These are phyloP conservation scores for Chionomys nivalis DNA, from an alignment of 2,113 vertebrate genomes.

Conservation along the genomic window DNA sequence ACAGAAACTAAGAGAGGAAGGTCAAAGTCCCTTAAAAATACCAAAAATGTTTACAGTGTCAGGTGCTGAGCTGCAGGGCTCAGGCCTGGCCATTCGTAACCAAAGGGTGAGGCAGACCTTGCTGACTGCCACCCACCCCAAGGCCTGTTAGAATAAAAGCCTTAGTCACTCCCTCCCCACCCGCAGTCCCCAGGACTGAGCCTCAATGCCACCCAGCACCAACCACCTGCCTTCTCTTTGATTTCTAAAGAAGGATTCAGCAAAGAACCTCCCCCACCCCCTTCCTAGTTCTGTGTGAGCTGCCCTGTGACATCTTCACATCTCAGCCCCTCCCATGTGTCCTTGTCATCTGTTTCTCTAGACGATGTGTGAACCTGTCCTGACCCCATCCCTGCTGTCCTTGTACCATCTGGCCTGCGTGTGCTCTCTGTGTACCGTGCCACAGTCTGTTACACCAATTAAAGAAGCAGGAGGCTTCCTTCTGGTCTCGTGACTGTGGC, in stretches of 20 bases:
- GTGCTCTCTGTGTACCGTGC: conserved; percentile 90
- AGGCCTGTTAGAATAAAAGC: conserved; percentile 82
- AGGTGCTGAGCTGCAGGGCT: conserved; percentile 68
- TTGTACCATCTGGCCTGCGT: conserved; percentile 85
- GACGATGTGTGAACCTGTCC: conserved; percentile 80
- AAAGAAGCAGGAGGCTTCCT: conserved; percentile 90
- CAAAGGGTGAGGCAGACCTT: conserved; percentile 83
- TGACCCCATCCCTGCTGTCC: conserved; percentile 82
- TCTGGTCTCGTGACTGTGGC: conserved; percentile 81
- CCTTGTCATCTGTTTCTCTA: conserved; percentile 59
- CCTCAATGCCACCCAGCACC: conserved; percentile 77
- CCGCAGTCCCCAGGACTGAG: conserved; percentile 72
- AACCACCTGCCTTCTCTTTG: conserved; percentile 78
- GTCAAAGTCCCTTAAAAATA: conserved; percentile 73
- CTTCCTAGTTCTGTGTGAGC: conserved; percentile 34
- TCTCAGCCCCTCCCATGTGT: conserved; percentile 53
- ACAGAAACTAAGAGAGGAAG: conserved; percentile 74
- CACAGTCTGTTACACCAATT: conserved; percentile 91
- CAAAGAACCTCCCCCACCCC: conserved; percentile 60
- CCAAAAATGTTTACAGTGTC: conserved; percentile 85
- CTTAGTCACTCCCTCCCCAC: conserved; percentile 79
- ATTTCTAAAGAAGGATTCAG: conserved; percentile 80
- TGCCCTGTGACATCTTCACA: conserved; percentile 36
- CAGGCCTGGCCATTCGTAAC: conserved; percentile 80
- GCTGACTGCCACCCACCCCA: conserved; percentile 60